Evolutionary conservation across 2,113 vertebrate species (phyloP).

Genomic region (Amazona guildingii): DNA sequence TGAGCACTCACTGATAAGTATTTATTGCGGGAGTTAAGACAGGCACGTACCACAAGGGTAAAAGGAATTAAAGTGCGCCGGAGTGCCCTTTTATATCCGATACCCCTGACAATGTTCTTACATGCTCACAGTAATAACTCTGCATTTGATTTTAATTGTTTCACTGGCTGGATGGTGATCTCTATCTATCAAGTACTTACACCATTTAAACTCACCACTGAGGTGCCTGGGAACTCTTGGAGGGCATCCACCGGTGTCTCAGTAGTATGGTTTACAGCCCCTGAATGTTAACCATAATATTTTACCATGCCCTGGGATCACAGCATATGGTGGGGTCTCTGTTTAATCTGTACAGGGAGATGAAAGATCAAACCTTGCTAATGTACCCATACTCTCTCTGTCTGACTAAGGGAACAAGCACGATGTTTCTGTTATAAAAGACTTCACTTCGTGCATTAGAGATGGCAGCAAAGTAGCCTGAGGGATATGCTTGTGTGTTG

Average conservation of each 20-base stretch:
- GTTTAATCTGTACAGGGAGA: not conserved
- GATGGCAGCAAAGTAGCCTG: conserved; percentile 25
- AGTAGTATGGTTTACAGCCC: not conserved
- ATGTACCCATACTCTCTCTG: not conserved
- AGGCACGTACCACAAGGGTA: not conserved
- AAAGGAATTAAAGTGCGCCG: not conserved
- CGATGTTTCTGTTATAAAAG: not conserved
- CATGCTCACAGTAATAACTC: not conserved
- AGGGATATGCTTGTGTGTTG: conserved; percentile 32
- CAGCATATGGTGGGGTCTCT: not conserved
- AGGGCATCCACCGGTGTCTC: not conserved
- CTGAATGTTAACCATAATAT: not conserved
- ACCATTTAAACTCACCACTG: not conserved
- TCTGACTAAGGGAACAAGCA: not conserved
- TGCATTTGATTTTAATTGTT: conserved; percentile 35
- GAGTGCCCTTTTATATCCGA: not conserved
- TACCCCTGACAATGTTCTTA: not conserved
- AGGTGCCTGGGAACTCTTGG: not conserved
- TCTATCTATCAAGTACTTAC: not conserved
- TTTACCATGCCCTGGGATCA: not conserved
- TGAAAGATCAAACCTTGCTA: not conserved
- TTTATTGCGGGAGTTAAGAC: conserved; percentile 41
- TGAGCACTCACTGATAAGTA: conserved; percentile 22
- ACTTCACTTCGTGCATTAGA: not conserved
- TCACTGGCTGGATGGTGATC: not conserved